These are phyloP conservation scores for Aphrophora alni DNA, from an alignment of 2,888 invertebrate species.

Conservation along the genomic window DNA sequence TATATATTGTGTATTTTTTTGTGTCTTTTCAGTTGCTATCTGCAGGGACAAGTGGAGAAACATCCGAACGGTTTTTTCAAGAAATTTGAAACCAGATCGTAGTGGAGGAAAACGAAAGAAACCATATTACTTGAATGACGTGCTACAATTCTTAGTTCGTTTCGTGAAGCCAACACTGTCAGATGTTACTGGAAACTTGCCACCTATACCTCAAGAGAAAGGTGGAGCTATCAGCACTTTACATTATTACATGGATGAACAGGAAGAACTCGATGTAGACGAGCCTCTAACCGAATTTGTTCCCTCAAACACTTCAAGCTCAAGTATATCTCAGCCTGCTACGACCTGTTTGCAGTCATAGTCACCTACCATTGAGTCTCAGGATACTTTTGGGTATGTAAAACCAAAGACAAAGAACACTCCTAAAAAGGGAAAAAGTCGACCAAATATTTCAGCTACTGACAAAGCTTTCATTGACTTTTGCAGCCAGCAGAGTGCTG, in stretches of 20 bases:
- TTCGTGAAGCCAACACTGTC: background rate
- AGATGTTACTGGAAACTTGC: background rate
- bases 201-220: background rate
- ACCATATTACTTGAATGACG: background rate
- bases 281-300: no score
- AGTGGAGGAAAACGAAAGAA: conserved; percentile 39
- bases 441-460: background rate
- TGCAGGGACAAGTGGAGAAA: conserved; percentile 47
- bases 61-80: conserved; percentile 39
- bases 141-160: background rate
- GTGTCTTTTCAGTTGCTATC: conserved; percentile 40
- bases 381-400: background rate
- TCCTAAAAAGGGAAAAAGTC: background rate
- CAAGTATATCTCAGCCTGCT: background rate
- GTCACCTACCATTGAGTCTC: background rate
- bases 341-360: background rate
- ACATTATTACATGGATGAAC: background rate
- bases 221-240: background rate
- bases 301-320: background rate
- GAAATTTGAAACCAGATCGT: conserved; percentile 37
- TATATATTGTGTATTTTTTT: no score
- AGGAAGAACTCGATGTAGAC: no score
- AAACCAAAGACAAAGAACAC: background rate
- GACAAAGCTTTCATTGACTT: background rate
- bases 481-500: background rate